Evolutionary conservation across 2,113 vertebrate genomes (phyloP), one percentile per base, ranked within the genome.

Genomic region (Prolemur simus): DNA sequence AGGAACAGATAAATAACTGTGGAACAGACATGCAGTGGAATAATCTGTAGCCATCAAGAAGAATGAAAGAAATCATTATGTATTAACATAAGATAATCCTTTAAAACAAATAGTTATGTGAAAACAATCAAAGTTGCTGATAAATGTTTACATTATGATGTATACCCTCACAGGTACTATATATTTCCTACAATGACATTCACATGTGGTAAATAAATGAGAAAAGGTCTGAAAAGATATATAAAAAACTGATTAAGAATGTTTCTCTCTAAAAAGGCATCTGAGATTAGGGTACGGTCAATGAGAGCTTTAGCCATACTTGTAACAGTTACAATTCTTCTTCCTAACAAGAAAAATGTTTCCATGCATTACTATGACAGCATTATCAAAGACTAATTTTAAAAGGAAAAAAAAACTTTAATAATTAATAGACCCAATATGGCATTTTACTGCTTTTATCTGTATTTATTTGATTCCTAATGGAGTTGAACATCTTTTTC

Each of bases 361-460:
- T 78, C 21, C 78, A 71, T 60, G 45, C 42, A 63, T 77, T 87
- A n/a, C 27, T 60, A 54, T 54, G 18, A 54, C 1, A 66, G 21
- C 78, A 47, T 52, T 85, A 82, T 18, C 81, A 54, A 81, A 74
- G 32, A 66, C 42, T 86, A 80, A 84, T 58, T 69, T 69, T 89
- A 77, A 91, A 91, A 74, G 20, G 15, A 13, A 69, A 85, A 69
- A 85, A 87, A 60, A 58, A 21, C 1, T 20, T n/a, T 27, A 18
- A 32, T 45, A 87, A 94, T 69, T 64, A 73, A 71, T 27, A 78
- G 45, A 80, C 63, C 8, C 20, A 78, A 71, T 78, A 32, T 83
- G 29, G 20, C 42, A 86, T 29, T 91, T 82, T 49, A 88, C n/a
- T 78, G 52, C 20, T 95, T 92, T 78, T 85, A 84, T 92, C 15